phyloP scores from a whole-genome alignment of 2,113 vertebrate species.

The Piaya cayana region DNA sequence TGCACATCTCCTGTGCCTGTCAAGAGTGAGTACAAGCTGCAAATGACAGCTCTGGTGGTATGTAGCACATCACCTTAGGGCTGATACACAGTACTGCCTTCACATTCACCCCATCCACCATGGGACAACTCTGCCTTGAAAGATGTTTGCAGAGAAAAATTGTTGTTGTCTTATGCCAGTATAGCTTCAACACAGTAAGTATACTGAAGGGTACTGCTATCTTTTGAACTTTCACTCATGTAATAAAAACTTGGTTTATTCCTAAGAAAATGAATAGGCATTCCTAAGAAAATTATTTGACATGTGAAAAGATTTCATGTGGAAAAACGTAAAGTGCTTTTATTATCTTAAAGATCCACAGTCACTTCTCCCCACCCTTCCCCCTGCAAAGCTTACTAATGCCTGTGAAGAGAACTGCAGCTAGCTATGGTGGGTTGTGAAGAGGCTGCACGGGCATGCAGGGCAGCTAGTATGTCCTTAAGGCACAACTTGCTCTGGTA shows the following conservation, averaged over 20 bases:
- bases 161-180: background rate
- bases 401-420: background rate
- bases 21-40: background rate
- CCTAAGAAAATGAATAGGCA: background rate
- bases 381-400: background rate
- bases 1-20: background rate
- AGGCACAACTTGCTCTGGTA: background rate
- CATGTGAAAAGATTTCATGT: background rate
- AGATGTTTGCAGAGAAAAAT: background rate
- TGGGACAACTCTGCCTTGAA: background rate
- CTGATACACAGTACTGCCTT: background rate
- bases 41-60: background rate
- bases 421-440: background rate
- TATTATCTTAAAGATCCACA: background rate
- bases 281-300: background rate
- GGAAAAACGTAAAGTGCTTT: background rate
- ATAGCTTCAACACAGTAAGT: background rate
- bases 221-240: background rate
- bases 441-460: background rate
- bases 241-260: background rate
- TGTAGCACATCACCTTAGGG: accelerated
- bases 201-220: background rate
- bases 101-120: background rate
- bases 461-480: background rate
- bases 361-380: background rate